Percentiles rank a stretch among this genome's conserved stretches.
These are phyloP conservation scores for Macrosiphum euphorbiae DNA, from an alignment of 2,888 invertebrate genomes.

Conservation along the genomic window DNA sequence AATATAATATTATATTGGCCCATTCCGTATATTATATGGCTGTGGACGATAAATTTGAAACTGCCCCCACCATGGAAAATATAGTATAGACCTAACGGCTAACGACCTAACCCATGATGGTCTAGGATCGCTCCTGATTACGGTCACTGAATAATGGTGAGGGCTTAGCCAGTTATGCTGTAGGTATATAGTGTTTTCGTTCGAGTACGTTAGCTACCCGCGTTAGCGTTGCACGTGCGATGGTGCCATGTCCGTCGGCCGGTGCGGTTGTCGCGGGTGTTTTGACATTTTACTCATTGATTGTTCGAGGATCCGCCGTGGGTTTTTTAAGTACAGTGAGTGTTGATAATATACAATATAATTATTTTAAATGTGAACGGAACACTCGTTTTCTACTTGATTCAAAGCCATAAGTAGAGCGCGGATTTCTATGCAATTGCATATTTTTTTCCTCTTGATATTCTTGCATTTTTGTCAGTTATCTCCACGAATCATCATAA, in stretches of 20 bases:
- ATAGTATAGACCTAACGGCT: too few species aligned
- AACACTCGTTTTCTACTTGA: not conserved
- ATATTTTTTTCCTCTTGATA: too few species aligned
- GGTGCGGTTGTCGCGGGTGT: not conserved
- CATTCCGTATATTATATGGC: not conserved
- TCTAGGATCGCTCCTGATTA: not conserved
- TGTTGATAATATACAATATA: not conserved
- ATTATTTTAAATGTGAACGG: not conserved
- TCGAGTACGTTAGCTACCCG: not conserved
- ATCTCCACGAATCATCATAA: too few species aligned
- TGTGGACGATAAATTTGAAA: not conserved
- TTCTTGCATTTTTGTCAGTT: too few species aligned
- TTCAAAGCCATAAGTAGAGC: too few species aligned
- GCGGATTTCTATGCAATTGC: too few species aligned
- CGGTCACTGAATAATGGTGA: not conserved
- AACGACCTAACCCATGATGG: too few species aligned
- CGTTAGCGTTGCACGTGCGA: not conserved
- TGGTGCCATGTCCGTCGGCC: not conserved
- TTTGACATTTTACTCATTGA: not conserved
- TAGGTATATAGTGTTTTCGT: not conserved
- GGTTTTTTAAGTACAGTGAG: constrained; percentile 33
- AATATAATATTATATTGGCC: too few species aligned
- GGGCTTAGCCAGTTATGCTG: not conserved
- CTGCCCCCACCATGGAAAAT: not conserved
- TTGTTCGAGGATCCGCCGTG: not conserved